Evolutionary conservation across 1,140 invertebrate species (phyloP), one percentile per base, ranked within the genome.

Genomic region (Trichonephila clavipes): DNA sequence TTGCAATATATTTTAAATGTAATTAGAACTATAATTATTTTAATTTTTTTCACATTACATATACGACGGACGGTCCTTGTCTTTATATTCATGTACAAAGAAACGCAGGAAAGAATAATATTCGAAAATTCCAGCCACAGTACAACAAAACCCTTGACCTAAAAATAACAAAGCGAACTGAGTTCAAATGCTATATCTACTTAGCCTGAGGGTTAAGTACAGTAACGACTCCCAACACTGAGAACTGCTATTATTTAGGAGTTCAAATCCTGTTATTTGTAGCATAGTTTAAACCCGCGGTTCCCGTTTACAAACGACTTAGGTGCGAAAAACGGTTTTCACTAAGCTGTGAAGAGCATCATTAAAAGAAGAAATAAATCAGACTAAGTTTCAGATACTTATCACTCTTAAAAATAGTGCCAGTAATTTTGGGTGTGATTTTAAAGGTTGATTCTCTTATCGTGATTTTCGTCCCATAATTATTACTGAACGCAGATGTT

Each of bases 231-330:
- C 58, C 34, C 16, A 21, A 86, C 83, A 14, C 58, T 28, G 61
- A 21, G n/a, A 87, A 10, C 59, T 24, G 18, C 64, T 61, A 28
- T 87, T 61, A 61, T 87, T 59, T n/a, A 64, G 24, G 28, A 64
- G 85, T 64, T 61, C 28, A 87, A 87, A 87, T 87, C 85, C 58
- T 87, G 61, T 87, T 87, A 87, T 87, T 87, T 87, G 85, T 64
- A 34, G 58, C 61, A 64, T 59, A n/a, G 61, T 24, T 87, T 51
- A 40, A 40, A 28, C 14, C 40, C 51, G 82, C 82, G 59, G 59
- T 87, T 87, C n/a, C 24, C 51, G 61, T 8, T 34, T 34, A 24
- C 59, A 62, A 87, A 64, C 64, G 85, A 59, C 7, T 64, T 34
- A 87, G 85, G 85, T 87, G 85, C 85, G 85, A 87, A 87, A 87